Evolutionary conservation across 2,797 vertebrate species (phyloP).

Genomic region (Sandelia bainsii): DNA sequence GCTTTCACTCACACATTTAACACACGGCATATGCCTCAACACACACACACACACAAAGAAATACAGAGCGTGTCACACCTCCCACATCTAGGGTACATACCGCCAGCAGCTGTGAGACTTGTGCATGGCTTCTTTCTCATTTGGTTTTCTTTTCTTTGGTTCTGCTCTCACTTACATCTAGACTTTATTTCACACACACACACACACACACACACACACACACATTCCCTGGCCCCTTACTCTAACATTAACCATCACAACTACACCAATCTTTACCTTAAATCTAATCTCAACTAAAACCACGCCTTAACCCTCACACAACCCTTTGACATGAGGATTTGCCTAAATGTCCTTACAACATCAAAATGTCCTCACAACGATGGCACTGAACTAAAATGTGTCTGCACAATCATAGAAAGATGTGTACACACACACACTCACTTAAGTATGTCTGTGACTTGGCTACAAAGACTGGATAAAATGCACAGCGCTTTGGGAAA

Average conservation of each 20-base stretch:
- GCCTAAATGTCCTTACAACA: too few relatives aligned
- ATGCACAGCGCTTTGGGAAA: constrained; percentile 53
- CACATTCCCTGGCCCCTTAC: neutral
- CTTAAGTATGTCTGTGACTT: constrained; percentile 30
- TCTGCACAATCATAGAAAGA: neutral
- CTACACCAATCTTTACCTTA: too few relatives aligned
- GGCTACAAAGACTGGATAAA: constrained; percentile 52
- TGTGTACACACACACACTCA: constrained; percentile 8
- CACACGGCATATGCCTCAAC: constrained; percentile 25
- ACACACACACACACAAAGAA: constrained; percentile 9
- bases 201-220: neutral
- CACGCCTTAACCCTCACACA: neutral
- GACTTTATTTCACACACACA: neutral
- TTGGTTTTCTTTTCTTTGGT: constrained; percentile 31
- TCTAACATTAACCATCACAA: too few relatives aligned
- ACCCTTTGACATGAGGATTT: neutral
- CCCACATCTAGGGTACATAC: constrained; percentile 22
- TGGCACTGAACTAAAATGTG: neutral
- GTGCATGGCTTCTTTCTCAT: constrained; percentile 5
- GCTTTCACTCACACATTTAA: constrained; percentile 43
- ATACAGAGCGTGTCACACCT: constrained; percentile 16
- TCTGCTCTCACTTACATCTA: constrained; percentile 7
- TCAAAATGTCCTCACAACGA: too few relatives aligned
- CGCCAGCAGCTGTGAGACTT: constrained; percentile 53
- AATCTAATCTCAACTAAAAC: too few relatives aligned